Base-by-base conservation (phyloP, 2,113 vertebrate genomes). In the Rhizomys pruinosus region DNA sequence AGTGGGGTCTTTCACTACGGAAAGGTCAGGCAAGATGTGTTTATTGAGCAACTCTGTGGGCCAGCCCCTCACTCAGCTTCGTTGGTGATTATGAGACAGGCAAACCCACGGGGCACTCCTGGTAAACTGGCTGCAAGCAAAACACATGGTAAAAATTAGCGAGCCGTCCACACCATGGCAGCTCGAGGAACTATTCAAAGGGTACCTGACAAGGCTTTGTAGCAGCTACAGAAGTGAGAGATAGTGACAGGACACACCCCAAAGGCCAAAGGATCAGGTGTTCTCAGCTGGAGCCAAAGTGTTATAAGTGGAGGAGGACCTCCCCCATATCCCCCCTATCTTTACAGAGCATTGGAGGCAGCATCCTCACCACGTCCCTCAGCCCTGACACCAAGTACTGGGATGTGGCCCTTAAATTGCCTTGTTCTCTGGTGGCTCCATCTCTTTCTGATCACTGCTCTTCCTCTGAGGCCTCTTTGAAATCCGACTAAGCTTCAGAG, bases 381-480 rank as follows among this genome's bases (percentile, higher is more conserved):
- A 0, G 61, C 63, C 42, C 29, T 2, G 22, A 59, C 12, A 34
- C 72, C 0, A 0, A 0, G 34, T 39, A 76, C 85, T 3, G 32
- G 80, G 63, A 27, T 0, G 0, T 11, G 63, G 63, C 59, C 23
- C 68, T 87, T 34, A 42, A 12, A 22, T 15, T 9, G 6, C 27
- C 29, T n/a, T 29, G 27, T 32, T 44, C 39, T 55, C n/a, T 0
- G 2, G n/a, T 52, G 73, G 6, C 61, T 77, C 39, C 12, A 32
- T 77, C 57, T 42, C 57, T n/a, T 91, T 85, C 84, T 86, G 82
- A 79, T 90, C 86, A 68, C 55, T 16, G 69, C 66, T 66, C 64
- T 93, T 90, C 84, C 92, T 52, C 66, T 0, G 23, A 89, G 94
- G 84, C 71, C 79, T 69, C 96, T 97, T 96, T 96, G 97, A 94